These are phyloP conservation scores for Scrobipalpa costella DNA, from an alignment of 2,888 invertebrate genomes.

Conservation along the genomic window DNA sequence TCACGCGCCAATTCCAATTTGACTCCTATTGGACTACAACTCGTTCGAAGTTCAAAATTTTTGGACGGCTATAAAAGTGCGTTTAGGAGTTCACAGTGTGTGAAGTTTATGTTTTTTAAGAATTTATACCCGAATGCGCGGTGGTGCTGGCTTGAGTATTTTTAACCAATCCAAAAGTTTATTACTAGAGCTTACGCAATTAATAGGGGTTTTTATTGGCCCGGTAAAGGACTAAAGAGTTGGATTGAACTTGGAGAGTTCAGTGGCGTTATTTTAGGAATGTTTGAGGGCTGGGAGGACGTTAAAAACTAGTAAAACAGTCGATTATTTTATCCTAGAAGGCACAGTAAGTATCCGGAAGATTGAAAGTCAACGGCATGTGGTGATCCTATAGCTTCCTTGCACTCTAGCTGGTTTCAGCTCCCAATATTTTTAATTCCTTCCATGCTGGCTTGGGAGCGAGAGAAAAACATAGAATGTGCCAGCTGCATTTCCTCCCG, in stretches of 20 bases:
- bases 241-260: constrained; percentile 56
- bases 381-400: not conserved
- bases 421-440: no score
- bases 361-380: not conserved
- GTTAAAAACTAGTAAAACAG: constrained; percentile 20
- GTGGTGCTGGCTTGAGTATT: constrained; percentile 68
- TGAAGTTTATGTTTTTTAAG: constrained; percentile 79
- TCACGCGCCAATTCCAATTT: constrained; percentile 61
- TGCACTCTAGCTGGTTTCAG: no score
- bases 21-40: constrained; percentile 58
- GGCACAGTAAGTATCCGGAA: not conserved
- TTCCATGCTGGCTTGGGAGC: no score
- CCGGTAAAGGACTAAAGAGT: constrained; percentile 74
- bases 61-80: constrained; percentile 36
- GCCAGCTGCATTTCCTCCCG: no score
- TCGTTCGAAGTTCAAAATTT: constrained; percentile 51
- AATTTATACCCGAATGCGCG: constrained; percentile 68
- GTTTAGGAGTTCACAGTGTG: constrained; percentile 44
- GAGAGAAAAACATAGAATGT: no score
- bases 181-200: constrained; percentile 78
- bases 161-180: constrained; percentile 78
- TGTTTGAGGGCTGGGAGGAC: constrained; percentile 15
- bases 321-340: constrained; percentile 5
- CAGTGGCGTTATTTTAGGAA: constrained; percentile 26
- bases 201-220: constrained; percentile 78